Evolutionary conservation across 2,113 vertebrate genomes (phyloP), one percentile per base, ranked within the genome.

Genomic region (Acrocephalus kingi): DNA sequence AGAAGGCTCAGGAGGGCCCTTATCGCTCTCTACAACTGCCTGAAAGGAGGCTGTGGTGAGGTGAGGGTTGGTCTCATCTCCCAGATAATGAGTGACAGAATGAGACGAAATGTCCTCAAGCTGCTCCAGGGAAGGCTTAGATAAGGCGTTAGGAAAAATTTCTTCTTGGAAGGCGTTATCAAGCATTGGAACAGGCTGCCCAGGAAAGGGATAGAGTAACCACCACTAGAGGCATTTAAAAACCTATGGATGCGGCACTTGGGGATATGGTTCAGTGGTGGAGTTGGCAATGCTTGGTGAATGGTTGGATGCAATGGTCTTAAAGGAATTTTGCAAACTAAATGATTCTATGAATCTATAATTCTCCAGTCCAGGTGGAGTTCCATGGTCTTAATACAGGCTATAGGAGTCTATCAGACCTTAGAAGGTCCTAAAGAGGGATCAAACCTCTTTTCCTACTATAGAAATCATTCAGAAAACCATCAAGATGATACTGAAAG

Each of bases 1-100:
- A 81, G 30, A 10, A 90, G 31, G 22, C 25, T 71, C 6, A 31
- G 13, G 22, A 33, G 30, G 33, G n/a, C 37, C 8, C 7, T 41
- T 69, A 41, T 33, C 0, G 0, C 15, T 58, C 37, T 64, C n/a
- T 30, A 37, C 13, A 48, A 1, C 22, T 54, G 5, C 14, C 19
- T 72, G 51, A 71, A 35, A 43, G 25, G 22, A 54, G n/a, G 3
- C 7, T 49, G 19, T 33, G 55, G 19, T 10, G 9, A 58, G 24
- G 8, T 46, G 19, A 22, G 18, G 11, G 11, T 15, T 27, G 4
- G 22, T 37, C 27, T 77, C 20, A 66, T 76, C 31, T 72, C 16
- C 9, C 17, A 28, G 14, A 24, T 31, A 55, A 45, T 9, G 31
- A 49, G 23, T 6, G 16, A 39, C 13, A 54, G 33, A 17, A 72